Evolutionary conservation across 2,113 vertebrate genomes (phyloP).

Genomic region (Aramus guarauna): DNA sequence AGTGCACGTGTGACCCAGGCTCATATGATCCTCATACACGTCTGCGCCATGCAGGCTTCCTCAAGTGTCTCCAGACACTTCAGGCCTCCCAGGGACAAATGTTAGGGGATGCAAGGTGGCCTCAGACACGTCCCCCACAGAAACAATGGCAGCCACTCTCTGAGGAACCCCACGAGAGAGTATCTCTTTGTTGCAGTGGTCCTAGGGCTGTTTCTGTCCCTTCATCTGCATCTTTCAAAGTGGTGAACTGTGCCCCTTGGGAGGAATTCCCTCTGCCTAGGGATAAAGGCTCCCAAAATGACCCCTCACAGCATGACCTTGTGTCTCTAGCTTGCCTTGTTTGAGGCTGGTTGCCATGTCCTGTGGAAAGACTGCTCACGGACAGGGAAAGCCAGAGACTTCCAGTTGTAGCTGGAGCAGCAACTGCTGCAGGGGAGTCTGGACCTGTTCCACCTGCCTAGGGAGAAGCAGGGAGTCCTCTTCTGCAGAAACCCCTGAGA

Average conservation of each 20-base stretch:
- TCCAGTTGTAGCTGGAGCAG: not conserved
- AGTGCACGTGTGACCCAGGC: too few species aligned
- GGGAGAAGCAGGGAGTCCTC: not conserved
- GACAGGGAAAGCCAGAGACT: not conserved
- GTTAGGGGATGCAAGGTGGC: too few species aligned
- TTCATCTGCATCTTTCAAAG: not conserved
- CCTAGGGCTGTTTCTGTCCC: not conserved
- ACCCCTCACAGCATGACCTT: not conserved
- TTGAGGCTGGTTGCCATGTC: not conserved
- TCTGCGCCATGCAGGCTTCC: not conserved
- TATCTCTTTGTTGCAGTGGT: not conserved
- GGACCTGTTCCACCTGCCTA: not conserved
- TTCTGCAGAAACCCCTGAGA: not conserved
- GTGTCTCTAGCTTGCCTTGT: not conserved
- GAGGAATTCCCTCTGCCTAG: not conserved
- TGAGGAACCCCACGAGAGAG: rapidly evolving
- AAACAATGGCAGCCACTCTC: not conserved
- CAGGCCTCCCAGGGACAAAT: not conserved
- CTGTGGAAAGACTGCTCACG: not conserved
- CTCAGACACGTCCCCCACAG: not conserved
- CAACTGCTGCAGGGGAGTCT: not conserved
- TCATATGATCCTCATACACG: rapidly evolving
- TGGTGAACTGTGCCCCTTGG: not conserved
- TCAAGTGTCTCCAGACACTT: not conserved
- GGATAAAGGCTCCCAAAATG: not conserved